phyloP scores from a whole-genome alignment of 2,888 invertebrate species.

The Leistus spinibarbis region DNA sequence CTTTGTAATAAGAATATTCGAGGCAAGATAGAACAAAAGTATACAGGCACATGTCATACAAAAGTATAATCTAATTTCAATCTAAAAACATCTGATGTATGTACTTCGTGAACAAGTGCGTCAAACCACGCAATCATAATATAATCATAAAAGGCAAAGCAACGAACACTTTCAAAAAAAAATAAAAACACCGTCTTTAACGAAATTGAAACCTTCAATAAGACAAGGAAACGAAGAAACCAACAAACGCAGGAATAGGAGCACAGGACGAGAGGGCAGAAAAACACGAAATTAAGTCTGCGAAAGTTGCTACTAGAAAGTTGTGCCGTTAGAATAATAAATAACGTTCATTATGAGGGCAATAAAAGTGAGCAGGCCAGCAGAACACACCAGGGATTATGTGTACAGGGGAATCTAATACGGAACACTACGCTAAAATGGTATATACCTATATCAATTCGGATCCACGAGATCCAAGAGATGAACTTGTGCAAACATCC shows the following conservation, averaged over 20 bases:
- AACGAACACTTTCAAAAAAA: not conserved
- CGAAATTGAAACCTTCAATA: not conserved
- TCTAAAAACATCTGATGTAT: not conserved
- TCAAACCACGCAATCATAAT: not conserved
- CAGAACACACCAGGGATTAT: not conserved
- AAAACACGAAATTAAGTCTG: slow-evolving; percentile 30
- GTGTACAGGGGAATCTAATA: too few species aligned
- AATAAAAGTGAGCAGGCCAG: slow-evolving; percentile 4
- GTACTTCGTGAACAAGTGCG: not conserved
- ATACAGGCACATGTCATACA: not conserved
- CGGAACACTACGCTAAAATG: too few species aligned
- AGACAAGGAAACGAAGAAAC: not conserved
- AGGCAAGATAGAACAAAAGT: too few species aligned
- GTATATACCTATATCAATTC: not conserved
- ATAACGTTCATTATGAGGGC: slow-evolving; percentile 2
- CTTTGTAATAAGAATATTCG: too few species aligned
- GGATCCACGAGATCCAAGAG: too few species aligned
- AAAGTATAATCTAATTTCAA: not conserved
- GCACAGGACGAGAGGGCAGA: not conserved
- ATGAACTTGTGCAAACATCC: too few species aligned
- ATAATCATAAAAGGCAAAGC: not conserved
- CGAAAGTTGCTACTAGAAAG: slow-evolving; percentile 22
- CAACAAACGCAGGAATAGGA: not conserved
- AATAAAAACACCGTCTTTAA: not conserved
- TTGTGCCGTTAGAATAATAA: slow-evolving; percentile 34